Evolutionary conservation across 2,797 vertebrate species (phyloP), one percentile per base, ranked within the genome.

Genomic region (Botia almorhae): DNA sequence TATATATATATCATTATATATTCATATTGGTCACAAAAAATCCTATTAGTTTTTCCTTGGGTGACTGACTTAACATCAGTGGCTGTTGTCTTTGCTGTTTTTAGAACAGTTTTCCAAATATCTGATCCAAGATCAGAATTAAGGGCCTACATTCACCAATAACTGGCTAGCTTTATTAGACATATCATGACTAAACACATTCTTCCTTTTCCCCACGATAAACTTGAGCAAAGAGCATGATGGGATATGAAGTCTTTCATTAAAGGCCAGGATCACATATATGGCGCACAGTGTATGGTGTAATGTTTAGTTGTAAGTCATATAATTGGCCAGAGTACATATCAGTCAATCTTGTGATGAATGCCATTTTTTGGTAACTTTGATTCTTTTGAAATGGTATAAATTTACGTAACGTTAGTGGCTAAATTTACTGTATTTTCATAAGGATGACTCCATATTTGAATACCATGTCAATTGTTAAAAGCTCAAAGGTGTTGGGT

Each of bases 151-250:
- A 51, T 19, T 72, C 19, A 50, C 51, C 51, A 50, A 58, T 29
- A 58, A 13, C 33, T 14, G 64, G 8, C 21, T 17, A n/a, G 2
- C 19, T 43, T 48, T 68, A 5, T 23, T 50, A 1, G 33, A 33
- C 33, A 26, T 1, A 1, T 26, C 23, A 33, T 48, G 21, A 39
- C 3, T 10, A 21, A 43, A 19, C 21, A 69, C 63, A 26, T 13
- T 19, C 26, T 2, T 64, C 13, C 2, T 33, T 63, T 33, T 63
- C 26, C 85, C 85, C 77, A 43, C 46, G 76, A 78, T 85, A 83
- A 78, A 81, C 68, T 76, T 77, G 84, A 89, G 81, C 84, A 83
- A 91, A 89, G 12, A 26, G 89, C 91, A 91, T 91, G 91, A 90
- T 91, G 90, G 90, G 89, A 88, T 65, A 80, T 91, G 90, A 71